Evolutionary conservation across 2,888 invertebrate genomes (phyloP).

Genomic region (Rhagium mordax): DNA sequence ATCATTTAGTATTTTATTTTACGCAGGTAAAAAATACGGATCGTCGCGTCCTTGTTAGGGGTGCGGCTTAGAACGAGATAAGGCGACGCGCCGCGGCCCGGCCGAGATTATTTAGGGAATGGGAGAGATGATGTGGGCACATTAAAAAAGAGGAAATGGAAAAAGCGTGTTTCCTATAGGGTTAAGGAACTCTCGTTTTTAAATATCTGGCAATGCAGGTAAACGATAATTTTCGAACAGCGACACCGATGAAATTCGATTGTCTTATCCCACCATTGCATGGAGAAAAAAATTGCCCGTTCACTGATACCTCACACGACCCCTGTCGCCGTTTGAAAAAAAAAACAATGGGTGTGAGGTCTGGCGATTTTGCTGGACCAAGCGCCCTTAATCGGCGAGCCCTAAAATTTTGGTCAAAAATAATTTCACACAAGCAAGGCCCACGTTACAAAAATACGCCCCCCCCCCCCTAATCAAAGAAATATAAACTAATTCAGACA

Average conservation of each 20-base stretch:
- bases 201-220: slow-evolving; percentile 3
- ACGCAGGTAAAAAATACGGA: slow-evolving; percentile 25
- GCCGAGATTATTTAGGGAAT: slow-evolving; percentile 25
- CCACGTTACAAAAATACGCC: no score
- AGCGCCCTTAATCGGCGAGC: no score
- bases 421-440: no score
- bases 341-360: no score
- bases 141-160: slow-evolving; percentile 33
- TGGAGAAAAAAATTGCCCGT: no score
- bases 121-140: not conserved
- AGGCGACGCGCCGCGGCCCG: not conserved
- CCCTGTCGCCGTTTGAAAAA: no score
- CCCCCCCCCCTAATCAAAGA: no score
- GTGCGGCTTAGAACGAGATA: slow-evolving; percentile 3
- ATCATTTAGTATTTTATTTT: slow-evolving; percentile 32
- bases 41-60: not conserved
- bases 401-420: no score
- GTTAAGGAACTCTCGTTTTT: slow-evolving; percentile 32
- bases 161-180: slow-evolving; percentile 34
- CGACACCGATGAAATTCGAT: no score
- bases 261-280: not conserved
- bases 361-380: no score
- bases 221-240: not conserved
- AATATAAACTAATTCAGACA: no score
- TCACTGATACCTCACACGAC: no score